Percentiles rank a stretch among this genome's conserved stretches.
These are phyloP conservation scores for Spodoptera littoralis DNA, from an alignment of 2,888 invertebrate genomes.

Conservation along the genomic window DNA sequence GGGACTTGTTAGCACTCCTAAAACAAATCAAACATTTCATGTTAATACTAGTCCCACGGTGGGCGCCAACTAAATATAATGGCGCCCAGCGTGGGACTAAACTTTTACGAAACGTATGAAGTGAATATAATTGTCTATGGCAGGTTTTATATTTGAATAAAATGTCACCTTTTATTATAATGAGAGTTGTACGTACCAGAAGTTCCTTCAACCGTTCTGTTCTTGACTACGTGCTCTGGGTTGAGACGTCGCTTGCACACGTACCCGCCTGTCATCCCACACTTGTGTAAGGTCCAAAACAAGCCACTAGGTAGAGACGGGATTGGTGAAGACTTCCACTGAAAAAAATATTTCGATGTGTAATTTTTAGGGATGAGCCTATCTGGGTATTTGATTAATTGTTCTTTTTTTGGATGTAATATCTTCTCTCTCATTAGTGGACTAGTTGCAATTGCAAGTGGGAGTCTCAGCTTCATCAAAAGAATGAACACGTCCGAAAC, in stretches of 20 bases:
- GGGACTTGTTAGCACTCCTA: constrained; percentile 91
- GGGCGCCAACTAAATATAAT: constrained; percentile 35
- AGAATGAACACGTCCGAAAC: too few relatives aligned
- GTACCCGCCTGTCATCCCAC: constrained; percentile 91
- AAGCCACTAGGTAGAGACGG: constrained; percentile 91
- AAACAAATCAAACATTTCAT: background rate
- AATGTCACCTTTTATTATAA: background rate
- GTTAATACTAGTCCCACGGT: constrained; percentile 16
- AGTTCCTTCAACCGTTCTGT: constrained; percentile 90
- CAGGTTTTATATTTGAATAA: too few relatives aligned
- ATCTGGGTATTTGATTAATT: too few relatives aligned
- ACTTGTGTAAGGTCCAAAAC: constrained; percentile 91
- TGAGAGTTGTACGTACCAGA: constrained; percentile 67
- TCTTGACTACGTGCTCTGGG: constrained; percentile 85
- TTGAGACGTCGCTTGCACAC: constrained; percentile 89
- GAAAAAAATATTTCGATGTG: constrained; percentile 62
- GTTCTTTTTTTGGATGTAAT: too few relatives aligned
- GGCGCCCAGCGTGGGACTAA: constrained; percentile 12
- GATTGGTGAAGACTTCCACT: constrained; percentile 91
- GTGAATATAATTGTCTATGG: too few relatives aligned
- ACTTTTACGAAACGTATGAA: too few relatives aligned
- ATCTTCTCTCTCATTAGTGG: too few relatives aligned
- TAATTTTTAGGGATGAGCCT: too few relatives aligned
- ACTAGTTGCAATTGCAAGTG: too few relatives aligned
- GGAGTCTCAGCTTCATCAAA: too few relatives aligned